These are phyloP conservation scores for Nipponacmea schrenckii DNA, from an alignment of 2,888 invertebrate genomes.

Conservation along the genomic window DNA sequence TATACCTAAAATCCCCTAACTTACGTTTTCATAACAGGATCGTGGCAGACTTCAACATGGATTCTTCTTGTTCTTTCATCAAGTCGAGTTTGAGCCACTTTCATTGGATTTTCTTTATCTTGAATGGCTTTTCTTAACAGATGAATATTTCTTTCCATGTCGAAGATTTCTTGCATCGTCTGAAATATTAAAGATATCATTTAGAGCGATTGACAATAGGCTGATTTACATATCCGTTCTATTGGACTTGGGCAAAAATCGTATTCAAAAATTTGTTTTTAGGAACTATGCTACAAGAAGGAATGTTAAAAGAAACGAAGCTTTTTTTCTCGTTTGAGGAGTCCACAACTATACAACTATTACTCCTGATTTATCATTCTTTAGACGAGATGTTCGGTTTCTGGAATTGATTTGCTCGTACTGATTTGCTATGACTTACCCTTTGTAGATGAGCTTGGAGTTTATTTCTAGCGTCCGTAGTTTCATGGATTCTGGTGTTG, in stretches of 20 bases:
- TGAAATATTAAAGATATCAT: constrained; percentile 65
- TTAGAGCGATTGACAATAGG: too few relatives aligned
- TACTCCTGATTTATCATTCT: too few relatives aligned
- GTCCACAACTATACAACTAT: too few relatives aligned
- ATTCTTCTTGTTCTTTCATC: constrained; percentile 89
- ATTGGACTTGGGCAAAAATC: too few relatives aligned
- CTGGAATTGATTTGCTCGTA: too few relatives aligned
- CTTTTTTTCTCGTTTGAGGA: too few relatives aligned
- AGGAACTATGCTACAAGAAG: too few relatives aligned
- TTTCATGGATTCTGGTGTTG: constrained; percentile 61
- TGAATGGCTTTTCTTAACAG: constrained; percentile 87
- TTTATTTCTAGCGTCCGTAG: constrained; percentile 63
- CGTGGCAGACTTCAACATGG: constrained; percentile 88
- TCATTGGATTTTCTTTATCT: constrained; percentile 76
- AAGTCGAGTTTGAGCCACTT: constrained; percentile 80
- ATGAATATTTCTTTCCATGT: constrained; percentile 89
- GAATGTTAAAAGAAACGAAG: background rate
- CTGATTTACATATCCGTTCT: too few relatives aligned
- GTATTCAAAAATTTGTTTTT: too few relatives aligned
- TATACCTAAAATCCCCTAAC: constrained; percentile 20
- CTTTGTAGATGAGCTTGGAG: constrained; percentile 64
- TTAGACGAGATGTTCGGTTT: too few relatives aligned
- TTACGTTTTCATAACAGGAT: constrained; percentile 82
- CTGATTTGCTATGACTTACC: constrained; percentile 48
- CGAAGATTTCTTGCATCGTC: constrained; percentile 92